Percentiles rank a stretch among this genome's conserved stretches.
phyloP scores from a whole-genome alignment of 2,113 vertebrate genomes.

The Aphyosemion australe region DNA sequence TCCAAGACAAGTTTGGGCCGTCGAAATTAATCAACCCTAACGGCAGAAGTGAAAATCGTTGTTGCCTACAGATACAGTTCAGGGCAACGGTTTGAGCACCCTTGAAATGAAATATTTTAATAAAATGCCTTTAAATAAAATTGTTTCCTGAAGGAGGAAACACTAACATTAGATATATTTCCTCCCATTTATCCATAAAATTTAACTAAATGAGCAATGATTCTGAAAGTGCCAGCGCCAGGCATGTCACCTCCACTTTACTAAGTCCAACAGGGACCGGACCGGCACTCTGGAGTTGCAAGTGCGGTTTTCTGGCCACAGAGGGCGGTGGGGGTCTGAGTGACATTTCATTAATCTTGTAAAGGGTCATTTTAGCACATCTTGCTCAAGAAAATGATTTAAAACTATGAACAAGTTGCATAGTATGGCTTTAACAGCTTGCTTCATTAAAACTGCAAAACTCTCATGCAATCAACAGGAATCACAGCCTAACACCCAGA shows the following conservation, averaged over 20 bases:
- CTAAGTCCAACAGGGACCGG: too few relatives aligned
- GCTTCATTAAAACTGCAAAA: not conserved
- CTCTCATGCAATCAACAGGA: not conserved
- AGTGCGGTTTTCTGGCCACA: too few relatives aligned
- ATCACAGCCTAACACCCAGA: not conserved
- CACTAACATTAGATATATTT: not conserved
- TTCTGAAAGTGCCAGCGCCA: too few relatives aligned
- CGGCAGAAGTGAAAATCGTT: not conserved
- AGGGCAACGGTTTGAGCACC: not conserved
- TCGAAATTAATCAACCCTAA: not conserved
- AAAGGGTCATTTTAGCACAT: too few relatives aligned
- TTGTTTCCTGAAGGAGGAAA: not conserved
- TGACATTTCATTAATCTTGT: too few relatives aligned
- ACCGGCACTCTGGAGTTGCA: too few relatives aligned
- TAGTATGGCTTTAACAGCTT: too few relatives aligned
- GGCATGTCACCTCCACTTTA: too few relatives aligned
- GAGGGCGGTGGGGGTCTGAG: too few relatives aligned
- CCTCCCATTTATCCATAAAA: not conserved
- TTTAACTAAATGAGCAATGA: too few relatives aligned
- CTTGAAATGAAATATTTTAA: not conserved
- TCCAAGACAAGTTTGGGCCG: not conserved
- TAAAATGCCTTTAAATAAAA: not conserved
- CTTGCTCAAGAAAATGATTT: too few relatives aligned
- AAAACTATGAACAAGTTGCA: too few relatives aligned
- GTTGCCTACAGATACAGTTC: not conserved